Conservation (phyloP, 2,797 vertebrate species). For the Syncerus caffer region DNA sequence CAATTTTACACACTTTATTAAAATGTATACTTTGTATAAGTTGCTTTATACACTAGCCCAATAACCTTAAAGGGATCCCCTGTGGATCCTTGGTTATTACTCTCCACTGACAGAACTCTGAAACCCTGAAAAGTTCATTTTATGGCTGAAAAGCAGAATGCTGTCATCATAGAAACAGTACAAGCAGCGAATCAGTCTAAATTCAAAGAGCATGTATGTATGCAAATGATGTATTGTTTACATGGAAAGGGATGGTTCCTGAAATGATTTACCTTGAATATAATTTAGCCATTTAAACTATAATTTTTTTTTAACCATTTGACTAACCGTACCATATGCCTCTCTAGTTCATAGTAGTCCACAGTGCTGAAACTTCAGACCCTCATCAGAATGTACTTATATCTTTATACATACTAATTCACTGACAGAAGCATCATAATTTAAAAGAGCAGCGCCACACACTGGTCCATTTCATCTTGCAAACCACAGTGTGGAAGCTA, state of each 20-base stretch:
- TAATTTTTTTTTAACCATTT: neutral
- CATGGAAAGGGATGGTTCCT: neutral
- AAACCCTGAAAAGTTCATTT: neutral
- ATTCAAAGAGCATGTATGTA: neutral
- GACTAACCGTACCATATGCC: neutral
- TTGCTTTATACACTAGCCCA: neutral
- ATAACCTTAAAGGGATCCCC: neutral
- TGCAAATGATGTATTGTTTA: conserved; percentile 24
- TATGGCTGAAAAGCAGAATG: neutral
- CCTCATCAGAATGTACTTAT: neutral
- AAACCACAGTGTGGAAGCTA: neutral
- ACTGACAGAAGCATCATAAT: neutral
- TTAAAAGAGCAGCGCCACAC: neutral
- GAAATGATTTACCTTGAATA: neutral
- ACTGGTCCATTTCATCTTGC: neutral
- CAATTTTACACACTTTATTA: neutral
- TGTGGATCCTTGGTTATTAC: neutral
- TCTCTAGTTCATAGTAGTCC: neutral
- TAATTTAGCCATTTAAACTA: neutral
- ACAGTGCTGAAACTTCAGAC: neutral
- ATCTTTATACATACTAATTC: neutral
- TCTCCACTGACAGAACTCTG: neutral
- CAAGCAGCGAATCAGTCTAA: neutral
- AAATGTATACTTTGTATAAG: neutral
- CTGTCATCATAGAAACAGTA: neutral